A percentile compares a stretch with the other conserved stretches of the same genome.
Evolutionary conservation across 2,113 vertebrate genomes (phyloP).

Genomic region (Accipiter virgatus): DNA sequence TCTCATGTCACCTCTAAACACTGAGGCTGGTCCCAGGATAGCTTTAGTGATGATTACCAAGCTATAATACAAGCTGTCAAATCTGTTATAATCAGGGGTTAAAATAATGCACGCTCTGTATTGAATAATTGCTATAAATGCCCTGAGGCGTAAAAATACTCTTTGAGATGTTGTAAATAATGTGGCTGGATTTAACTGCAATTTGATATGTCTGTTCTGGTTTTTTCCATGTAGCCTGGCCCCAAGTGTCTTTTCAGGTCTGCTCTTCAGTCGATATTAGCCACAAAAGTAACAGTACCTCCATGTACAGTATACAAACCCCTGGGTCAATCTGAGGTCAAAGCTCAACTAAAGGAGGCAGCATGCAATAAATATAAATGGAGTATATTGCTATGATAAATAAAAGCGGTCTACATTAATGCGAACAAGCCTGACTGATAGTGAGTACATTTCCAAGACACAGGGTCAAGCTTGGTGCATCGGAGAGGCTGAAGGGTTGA

Average conservation of each 20-base stretch:
- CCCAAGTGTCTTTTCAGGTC: background rate
- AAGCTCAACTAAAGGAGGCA: background rate
- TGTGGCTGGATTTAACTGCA: constrained; percentile 7
- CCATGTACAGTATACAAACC: background rate
- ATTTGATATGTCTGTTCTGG: background rate
- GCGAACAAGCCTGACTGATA: constrained; percentile 34
- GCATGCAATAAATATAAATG: constrained; percentile 17
- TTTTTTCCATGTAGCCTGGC: background rate
- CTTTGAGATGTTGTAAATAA: constrained; percentile 21
- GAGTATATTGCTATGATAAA: constrained; percentile 14
- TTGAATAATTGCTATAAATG: constrained; percentile 43
- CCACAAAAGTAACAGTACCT: background rate
- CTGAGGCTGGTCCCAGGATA: background rate
- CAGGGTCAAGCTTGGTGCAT: constrained; percentile 25
- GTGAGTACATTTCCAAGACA: background rate
- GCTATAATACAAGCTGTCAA: background rate
- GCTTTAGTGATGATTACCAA: constrained; percentile 18
- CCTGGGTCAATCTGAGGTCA: constrained; percentile 28
- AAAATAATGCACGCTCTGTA: constrained; percentile 3
- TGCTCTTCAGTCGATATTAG: background rate
- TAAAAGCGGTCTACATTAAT: background rate
- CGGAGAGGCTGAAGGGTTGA: background rate
- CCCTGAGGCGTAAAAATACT: constrained; percentile 21
- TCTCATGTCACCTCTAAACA: constrained; percentile 1
- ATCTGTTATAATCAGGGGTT: background rate